Evolutionary conservation across 2,113 vertebrate genomes (phyloP), one percentile per base, ranked within the genome.

Genomic region (Uropsilus gracilis): DNA sequence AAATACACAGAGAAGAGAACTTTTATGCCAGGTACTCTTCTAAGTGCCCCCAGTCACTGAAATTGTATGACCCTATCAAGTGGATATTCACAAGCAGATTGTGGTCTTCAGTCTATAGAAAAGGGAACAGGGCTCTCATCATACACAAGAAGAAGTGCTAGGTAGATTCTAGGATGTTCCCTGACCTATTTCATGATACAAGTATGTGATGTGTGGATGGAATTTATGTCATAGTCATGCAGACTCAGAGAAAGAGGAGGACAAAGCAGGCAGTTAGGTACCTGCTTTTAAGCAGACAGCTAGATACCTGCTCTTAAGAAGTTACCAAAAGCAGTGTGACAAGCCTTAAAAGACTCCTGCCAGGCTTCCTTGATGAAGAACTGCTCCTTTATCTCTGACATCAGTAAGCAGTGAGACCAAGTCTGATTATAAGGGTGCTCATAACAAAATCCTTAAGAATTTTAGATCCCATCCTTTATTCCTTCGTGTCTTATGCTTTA

Each of bases 81-180:
- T 20, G 42, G 30, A 42, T 30, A 73, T 34, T n/a, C 50, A 44
- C 12, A 48, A 34, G 42, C 20, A 78, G 55, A 81, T 48, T 32
- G 59, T 88, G 59, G 66, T 75, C 59, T 92, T 61, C 3, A 44
- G 48, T 63, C 71, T 72, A 89, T 1, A 88, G 30, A 94, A 87
- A 94, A 87, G 63, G n/a, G 77, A 89, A 93, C 2, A 82, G 9
- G 6, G 30, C 69, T 95, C 68, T 94, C 37, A 34, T 92, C 1
- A 28, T 48, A 66, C 28, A 76, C 39, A 18, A n/a, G 16, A 94
- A 91, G 59, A 81, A 64, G 48, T 42, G 75, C 0, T 86, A n/a
- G 20, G 32, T n/a, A 76, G 44, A 68, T 61, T 82, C 73, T 42
- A 78, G 44, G 69, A 81, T 34, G 26, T 66, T 86, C 93, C 22